A percentile compares a stretch with the other conserved stretches of the same genome.
phyloP scores from a whole-genome alignment of 2,113 vertebrate genomes.

The Terrapene triunguis region DNA sequence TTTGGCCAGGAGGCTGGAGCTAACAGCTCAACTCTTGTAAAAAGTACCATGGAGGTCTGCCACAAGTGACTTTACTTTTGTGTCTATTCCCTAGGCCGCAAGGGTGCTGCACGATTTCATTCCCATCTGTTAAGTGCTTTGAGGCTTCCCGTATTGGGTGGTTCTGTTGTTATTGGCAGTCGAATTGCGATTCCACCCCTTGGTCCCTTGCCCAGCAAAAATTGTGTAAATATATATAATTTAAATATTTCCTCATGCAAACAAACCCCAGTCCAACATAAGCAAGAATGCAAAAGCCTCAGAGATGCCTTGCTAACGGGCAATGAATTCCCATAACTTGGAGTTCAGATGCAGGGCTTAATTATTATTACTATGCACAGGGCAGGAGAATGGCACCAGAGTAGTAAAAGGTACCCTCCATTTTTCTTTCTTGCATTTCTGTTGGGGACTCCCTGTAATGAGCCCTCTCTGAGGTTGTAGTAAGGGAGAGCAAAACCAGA shows the following conservation, averaged over 20 bases:
- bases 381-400: background rate
- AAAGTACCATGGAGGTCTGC: background rate
- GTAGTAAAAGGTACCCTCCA: too few relatives aligned
- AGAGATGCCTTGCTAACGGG: background rate
- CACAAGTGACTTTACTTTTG: fast-evolving
- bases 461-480: background rate
- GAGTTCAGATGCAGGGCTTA: background rate
- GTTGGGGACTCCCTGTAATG: background rate
- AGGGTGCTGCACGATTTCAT: too few relatives aligned
- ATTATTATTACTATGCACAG: too few relatives aligned
- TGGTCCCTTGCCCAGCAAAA: background rate
- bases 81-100: background rate
- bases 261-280: background rate
- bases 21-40: background rate
- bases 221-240: background rate
- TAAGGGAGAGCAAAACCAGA: background rate
- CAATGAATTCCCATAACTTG: background rate
- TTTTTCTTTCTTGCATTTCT: too few relatives aligned
- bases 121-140: too few relatives aligned
- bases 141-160: background rate
- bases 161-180: background rate
- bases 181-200: background rate
- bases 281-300: background rate
- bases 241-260: background rate
- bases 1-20: background rate